Evolutionary conservation across 2,797 vertebrate genomes (phyloP).

Genomic region (Podarcis siculus): DNA sequence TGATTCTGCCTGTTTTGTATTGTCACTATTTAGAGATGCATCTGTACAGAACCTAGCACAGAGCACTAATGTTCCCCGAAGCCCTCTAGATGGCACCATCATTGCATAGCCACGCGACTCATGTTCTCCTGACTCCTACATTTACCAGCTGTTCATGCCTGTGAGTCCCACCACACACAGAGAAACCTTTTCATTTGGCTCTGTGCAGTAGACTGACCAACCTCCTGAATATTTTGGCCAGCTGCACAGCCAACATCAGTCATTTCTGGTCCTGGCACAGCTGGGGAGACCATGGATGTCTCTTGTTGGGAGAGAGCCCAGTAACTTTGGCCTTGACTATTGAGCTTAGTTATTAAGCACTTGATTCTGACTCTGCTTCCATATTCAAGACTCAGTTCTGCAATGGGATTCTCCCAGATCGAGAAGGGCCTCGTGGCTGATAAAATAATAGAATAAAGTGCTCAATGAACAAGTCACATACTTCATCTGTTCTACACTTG

Average conservation of each 20-base stretch:
- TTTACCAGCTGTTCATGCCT: conserved; percentile 23
- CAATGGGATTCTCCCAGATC: not conserved
- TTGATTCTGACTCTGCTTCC: conserved; percentile 26
- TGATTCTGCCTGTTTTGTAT: not conserved
- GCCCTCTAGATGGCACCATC: not conserved
- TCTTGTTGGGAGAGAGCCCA: conserved; percentile 54
- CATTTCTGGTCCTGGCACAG: conserved; percentile 54
- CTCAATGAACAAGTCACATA: not conserved
- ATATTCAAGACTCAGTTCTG: conserved; percentile 13
- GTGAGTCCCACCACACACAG: conserved; percentile 51
- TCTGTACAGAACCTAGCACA: conserved; percentile 6
- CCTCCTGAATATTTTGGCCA: conserved; percentile 54
- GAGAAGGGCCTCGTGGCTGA: not conserved
- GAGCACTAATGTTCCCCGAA: not conserved
- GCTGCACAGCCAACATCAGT: conserved; percentile 55
- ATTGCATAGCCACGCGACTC: conserved; percentile 8
- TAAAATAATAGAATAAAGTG: not conserved
- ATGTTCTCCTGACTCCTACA: conserved; percentile 36
- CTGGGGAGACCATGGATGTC: conserved; percentile 51
- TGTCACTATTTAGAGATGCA: not conserved
- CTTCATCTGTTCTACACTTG: not conserved
- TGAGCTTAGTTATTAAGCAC: conserved; percentile 6
- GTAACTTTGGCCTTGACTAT: conserved; percentile 28
- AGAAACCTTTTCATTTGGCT: conserved; percentile 60
- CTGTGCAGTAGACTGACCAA: conserved; percentile 44